phyloP scores from a whole-genome alignment of 2,113 vertebrate genomes.

The Chloroceryle aenea region DNA sequence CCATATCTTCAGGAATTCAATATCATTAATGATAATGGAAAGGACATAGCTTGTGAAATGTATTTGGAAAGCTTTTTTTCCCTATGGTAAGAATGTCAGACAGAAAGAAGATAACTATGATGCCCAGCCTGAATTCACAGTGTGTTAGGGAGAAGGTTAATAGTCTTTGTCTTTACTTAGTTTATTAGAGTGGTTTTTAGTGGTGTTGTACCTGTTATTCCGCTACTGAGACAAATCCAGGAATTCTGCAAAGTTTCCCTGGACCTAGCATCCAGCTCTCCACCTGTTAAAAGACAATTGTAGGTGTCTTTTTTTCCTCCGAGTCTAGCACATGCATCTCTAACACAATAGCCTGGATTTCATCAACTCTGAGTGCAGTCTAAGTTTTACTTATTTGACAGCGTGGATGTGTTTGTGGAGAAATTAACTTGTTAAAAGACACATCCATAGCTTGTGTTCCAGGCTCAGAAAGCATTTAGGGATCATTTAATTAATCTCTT shows the following conservation, averaged over 20 bases:
- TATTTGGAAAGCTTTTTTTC: neutral
- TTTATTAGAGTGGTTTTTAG: neutral
- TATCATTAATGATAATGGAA: neutral
- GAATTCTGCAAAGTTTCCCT: neutral
- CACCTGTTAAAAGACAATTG: neutral
- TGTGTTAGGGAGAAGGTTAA: neutral
- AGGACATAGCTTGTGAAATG: neutral
- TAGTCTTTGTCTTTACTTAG: neutral
- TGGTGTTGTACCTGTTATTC: neutral
- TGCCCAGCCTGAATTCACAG: neutral
- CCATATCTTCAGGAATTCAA: constrained; percentile 32
- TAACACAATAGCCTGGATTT: neutral
- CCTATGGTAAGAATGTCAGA: neutral
- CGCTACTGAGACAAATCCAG: neutral
- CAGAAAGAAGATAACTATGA: neutral
- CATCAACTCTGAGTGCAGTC: neutral
- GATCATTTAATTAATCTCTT: neutral
- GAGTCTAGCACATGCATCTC: neutral
- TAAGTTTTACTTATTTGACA: neutral
- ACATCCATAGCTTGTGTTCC: neutral
- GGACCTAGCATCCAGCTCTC: neutral
- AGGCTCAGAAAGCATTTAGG: neutral
- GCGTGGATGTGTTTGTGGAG: neutral
- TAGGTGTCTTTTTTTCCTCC: neutral
- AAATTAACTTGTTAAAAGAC: neutral